Percentiles rank a stretch among this genome's conserved stretches.
phyloP scores from a whole-genome alignment of 2,888 invertebrate species.

The Epinotia demarniana region DNA sequence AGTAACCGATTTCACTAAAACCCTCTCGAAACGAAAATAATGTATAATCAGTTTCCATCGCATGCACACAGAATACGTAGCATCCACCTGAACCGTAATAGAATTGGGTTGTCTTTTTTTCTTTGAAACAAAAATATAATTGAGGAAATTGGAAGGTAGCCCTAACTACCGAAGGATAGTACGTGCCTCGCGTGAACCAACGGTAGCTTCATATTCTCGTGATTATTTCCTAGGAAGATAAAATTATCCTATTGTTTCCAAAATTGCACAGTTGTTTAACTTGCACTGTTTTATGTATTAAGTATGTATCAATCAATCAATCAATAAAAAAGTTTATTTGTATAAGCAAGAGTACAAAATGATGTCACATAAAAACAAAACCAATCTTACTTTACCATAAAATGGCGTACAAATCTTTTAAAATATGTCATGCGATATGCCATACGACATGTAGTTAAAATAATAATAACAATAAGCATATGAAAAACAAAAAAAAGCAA shows the following conservation, averaged over 20 bases:
- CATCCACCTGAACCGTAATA: conserved; percentile 45
- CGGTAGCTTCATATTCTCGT: conserved; percentile 7
- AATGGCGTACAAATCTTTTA: no score
- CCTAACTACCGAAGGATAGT: conserved; percentile 55
- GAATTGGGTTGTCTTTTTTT: conserved; percentile 57
- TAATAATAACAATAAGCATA: no score
- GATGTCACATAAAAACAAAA: no score
- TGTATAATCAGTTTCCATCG: conserved; percentile 15
- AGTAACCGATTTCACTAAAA: neutral
- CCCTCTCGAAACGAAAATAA: neutral
- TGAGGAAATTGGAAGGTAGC: conserved; percentile 57
- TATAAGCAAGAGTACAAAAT: no score
- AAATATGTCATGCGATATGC: no score
- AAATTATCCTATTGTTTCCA: neutral
- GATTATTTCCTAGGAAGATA: neutral
- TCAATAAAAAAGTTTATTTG: no score
- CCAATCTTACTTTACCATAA: no score
- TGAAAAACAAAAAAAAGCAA: no score
- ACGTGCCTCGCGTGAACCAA: conserved; percentile 26
- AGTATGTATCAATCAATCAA: no score
- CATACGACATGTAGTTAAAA: no score
- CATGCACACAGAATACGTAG: conserved; percentile 38
- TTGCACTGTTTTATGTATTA: no score
- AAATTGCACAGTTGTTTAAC: neutral
- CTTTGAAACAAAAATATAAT: conserved; percentile 64